A percentile compares a stretch with the other conserved stretches of the same genome.
These are phyloP conservation scores for Ciconia stormi DNA, from an alignment of 2,113 vertebrate species.

Conservation along the genomic window DNA sequence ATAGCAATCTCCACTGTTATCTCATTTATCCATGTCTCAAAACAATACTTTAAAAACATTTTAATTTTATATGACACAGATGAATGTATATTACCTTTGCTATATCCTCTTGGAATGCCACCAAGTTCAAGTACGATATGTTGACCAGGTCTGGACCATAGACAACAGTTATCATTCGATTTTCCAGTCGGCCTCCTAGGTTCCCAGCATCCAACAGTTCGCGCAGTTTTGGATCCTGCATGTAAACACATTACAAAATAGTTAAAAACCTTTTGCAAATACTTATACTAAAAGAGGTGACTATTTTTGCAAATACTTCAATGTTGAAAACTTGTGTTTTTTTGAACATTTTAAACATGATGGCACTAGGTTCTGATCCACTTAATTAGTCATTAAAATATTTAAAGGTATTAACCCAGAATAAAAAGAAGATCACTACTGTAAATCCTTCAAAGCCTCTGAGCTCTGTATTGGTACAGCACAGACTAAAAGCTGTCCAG, in stretches of 20 bases:
- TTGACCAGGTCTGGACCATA: constrained; percentile 93
- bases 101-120: constrained; percentile 93
- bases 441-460: background rate
- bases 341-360: background rate
- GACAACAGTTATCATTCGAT: constrained; percentile 92
- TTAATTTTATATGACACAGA: background rate
- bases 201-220: constrained; percentile 90
- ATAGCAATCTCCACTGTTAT: background rate
- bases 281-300: background rate
- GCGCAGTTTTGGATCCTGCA: constrained; percentile 90
- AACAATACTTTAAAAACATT: background rate
- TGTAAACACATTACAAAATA: background rate
- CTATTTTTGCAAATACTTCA: background rate
- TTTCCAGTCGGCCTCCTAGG: constrained; percentile 85
- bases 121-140: constrained; percentile 93
- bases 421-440: background rate
- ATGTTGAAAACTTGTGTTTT: background rate
- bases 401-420: background rate
- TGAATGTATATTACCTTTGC: constrained; percentile 83
- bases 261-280: background rate
- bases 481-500: background rate
- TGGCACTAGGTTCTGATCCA: background rate
- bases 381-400: background rate
- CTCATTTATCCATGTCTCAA: background rate
- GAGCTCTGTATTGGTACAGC: background rate